These are phyloP conservation scores for Kryptolebias marmoratus DNA, from an alignment of 2,113 vertebrate species.

Conservation along the genomic window DNA sequence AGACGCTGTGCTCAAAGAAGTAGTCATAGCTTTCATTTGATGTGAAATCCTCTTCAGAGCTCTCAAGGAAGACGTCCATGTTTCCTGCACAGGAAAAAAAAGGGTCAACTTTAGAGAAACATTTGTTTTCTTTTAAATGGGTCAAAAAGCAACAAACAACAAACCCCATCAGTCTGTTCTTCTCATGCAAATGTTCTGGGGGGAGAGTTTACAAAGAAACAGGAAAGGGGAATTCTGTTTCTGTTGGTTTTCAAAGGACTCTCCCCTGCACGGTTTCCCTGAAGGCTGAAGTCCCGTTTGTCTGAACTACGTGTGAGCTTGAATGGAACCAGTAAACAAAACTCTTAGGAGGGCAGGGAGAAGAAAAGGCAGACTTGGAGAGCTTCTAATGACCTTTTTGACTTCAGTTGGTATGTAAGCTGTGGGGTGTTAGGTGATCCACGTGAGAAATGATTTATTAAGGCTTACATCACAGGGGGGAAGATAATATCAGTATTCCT, in stretches of 20 bases:
- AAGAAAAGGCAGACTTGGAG: background rate
- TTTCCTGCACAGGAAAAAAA: conserved; percentile 24
- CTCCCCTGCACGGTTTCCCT: conserved; percentile 50
- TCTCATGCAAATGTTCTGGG: background rate
- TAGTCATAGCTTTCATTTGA: conserved; percentile 76
- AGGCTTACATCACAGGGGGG: background rate
- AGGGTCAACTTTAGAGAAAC: background rate
- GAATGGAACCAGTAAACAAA: conserved; percentile 15
- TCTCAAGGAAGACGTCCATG: conserved; percentile 71
- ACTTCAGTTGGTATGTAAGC: conserved; percentile 15
- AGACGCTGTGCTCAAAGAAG: conserved; percentile 82
- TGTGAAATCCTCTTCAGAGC: conserved; percentile 55
- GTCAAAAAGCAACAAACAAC: too few relatives aligned
- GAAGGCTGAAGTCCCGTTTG: conserved; percentile 28
- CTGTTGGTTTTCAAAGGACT: conserved; percentile 23
- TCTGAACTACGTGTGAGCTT: conserved; percentile 18
- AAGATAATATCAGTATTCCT: background rate
- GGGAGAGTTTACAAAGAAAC: background rate
- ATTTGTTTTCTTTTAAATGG: background rate
- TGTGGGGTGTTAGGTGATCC: background rate
- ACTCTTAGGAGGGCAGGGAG: background rate
- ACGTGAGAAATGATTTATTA: background rate
- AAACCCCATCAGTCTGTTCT: background rate
- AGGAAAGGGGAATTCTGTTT: conserved; percentile 28
- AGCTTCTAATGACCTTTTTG: conserved; percentile 2